Conservation (phyloP, 2,113 vertebrate genomes). For the Etia nguti region DNA sequence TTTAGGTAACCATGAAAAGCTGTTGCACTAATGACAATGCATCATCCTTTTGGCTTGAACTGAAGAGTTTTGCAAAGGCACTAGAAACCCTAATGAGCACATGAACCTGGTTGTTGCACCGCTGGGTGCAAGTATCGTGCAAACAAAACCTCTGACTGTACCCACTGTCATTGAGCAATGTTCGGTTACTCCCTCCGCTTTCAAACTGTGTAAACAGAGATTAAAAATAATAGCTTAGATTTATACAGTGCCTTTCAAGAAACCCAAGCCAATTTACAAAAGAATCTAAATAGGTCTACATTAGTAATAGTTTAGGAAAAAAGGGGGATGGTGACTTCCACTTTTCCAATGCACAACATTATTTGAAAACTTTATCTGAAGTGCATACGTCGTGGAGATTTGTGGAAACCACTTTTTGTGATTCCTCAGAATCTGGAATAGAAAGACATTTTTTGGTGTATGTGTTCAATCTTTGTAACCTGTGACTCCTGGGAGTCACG, state of each 20-base stretch:
- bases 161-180: neutral
- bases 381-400: neutral
- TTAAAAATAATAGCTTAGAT: neutral
- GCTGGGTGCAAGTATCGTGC: neutral
- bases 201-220: neutral
- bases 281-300: neutral
- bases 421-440: neutral
- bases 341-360: neutral
- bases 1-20: neutral
- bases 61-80: neutral
- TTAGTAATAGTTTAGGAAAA: neutral
- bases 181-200: neutral
- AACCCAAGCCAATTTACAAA: neutral
- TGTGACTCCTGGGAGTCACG: neutral
- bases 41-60: neutral
- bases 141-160: neutral
- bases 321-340: neutral
- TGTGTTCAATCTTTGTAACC: neutral
- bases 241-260: neutral
- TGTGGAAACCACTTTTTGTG: neutral
- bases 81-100: neutral
- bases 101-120: rapidly evolving
- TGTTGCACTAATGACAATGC: neutral
- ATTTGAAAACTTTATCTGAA: neutral
- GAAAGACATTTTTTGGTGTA: neutral